phyloP scores from a whole-genome alignment of 2,888 invertebrate genomes.

The Mantis religiosa region DNA sequence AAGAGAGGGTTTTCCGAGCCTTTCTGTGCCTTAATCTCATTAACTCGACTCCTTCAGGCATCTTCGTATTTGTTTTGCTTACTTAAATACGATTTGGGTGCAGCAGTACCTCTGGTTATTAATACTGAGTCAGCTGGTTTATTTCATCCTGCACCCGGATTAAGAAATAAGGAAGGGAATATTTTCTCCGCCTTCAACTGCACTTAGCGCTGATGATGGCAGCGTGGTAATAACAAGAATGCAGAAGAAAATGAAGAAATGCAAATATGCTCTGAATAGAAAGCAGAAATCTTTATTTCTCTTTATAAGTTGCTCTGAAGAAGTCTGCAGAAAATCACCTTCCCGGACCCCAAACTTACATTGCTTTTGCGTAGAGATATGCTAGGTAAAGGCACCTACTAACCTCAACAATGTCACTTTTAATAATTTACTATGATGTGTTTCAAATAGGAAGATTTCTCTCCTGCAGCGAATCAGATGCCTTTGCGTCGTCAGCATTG shows the following conservation, averaged over 20 bases:
- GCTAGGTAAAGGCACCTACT: too few relatives aligned
- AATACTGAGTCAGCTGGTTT: not conserved
- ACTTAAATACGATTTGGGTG: conserved; percentile 1
- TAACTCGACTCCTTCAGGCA: not conserved
- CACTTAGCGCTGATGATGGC: not conserved
- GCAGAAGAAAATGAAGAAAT: not conserved
- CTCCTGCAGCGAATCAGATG: too few relatives aligned
- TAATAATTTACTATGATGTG: too few relatives aligned
- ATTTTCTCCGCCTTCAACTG: not conserved
- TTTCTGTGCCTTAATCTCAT: not conserved
- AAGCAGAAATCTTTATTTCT: not conserved
- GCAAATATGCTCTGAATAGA: not conserved
- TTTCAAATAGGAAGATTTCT: too few relatives aligned
- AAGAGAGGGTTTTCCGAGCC: not conserved
- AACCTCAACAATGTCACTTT: too few relatives aligned
- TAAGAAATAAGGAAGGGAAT: not conserved
- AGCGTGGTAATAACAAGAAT: not conserved
- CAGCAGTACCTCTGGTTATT: not conserved
- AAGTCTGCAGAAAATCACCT: not conserved
- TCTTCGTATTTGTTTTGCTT: not conserved
- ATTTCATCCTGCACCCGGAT: not conserved
- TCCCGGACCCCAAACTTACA: not conserved
- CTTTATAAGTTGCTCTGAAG: not conserved
- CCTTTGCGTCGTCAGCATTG: too few relatives aligned
- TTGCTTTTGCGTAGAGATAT: not conserved